Percentiles rank a stretch among this genome's conserved stretches.
These are phyloP conservation scores for Aporophyla nigra DNA, from an alignment of 2,888 invertebrate genomes.

Conservation along the genomic window DNA sequence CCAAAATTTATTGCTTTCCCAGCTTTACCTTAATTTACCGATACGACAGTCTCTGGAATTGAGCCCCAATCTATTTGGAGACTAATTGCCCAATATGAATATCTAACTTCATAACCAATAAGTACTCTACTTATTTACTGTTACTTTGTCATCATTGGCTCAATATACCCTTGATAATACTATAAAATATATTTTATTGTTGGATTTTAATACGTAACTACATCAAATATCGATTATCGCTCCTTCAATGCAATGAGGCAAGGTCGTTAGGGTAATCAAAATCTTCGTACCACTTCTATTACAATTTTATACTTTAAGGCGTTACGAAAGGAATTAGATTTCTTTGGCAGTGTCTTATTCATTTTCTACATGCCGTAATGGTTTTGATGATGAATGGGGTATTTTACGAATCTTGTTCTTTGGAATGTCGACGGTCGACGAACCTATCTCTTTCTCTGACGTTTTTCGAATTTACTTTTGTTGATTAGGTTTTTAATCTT, in stretches of 20 bases:
- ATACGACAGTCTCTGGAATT: constrained; percentile 40
- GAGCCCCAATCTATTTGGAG: constrained; percentile 35
- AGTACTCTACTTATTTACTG: constrained; percentile 13
- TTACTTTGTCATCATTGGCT: constrained; percentile 15
- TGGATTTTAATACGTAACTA: constrained; percentile 60
- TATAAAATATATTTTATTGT: constrained; percentile 56
- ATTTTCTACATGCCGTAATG: constrained; percentile 67
- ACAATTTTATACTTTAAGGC: constrained; percentile 66
- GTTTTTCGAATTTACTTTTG: constrained; percentile 37
- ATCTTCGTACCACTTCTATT: constrained; percentile 43
- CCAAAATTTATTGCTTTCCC: constrained; percentile 47
- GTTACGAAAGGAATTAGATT: constrained; percentile 62
- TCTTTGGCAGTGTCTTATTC: constrained; percentile 50
- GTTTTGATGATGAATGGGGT: constrained; percentile 69
- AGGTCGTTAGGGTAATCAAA: constrained; percentile 75
- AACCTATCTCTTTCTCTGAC: constrained; percentile 42
- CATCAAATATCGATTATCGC: constrained; percentile 78
- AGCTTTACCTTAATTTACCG: constrained; percentile 56
- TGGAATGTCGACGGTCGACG: constrained; percentile 55
- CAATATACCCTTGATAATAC: constrained; percentile 34
- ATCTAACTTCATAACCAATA: constrained; percentile 22
- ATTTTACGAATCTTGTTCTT: constrained; percentile 66
- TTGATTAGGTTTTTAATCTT: constrained; percentile 52
- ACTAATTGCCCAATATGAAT: constrained; percentile 39
- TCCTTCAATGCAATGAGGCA: constrained; percentile 72